Evolutionary conservation across 2,113 vertebrate species (phyloP).

Genomic region (Nycticryphes semicollaris): DNA sequence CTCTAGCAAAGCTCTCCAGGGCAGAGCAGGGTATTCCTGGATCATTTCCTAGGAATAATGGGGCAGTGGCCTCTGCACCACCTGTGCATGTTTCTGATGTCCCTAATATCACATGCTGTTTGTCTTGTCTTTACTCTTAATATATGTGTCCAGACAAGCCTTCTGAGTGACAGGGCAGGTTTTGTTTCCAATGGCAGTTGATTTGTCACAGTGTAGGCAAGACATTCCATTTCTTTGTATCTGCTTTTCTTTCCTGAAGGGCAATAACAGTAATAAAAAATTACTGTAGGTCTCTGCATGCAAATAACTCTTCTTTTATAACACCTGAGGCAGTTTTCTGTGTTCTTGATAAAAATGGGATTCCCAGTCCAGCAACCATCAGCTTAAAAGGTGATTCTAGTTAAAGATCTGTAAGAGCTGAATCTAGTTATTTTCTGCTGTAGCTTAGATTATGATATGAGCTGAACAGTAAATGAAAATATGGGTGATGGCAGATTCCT

Average conservation of each 20-base stretch:
- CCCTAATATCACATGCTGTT: neutral
- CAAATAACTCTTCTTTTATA: neutral
- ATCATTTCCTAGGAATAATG: neutral
- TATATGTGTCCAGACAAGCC: neutral
- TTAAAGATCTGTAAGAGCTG: neutral
- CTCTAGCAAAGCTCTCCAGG: neutral
- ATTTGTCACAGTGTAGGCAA: neutral
- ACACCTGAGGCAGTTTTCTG: neutral
- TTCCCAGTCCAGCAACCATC: neutral
- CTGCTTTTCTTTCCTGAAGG: neutral
- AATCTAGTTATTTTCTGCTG: neutral
- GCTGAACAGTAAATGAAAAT: neutral
- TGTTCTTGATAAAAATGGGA: neutral
- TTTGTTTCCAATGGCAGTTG: neutral
- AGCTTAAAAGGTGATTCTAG: neutral
- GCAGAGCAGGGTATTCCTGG: neutral
- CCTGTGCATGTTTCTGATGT: neutral
- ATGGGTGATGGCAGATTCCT: neutral
- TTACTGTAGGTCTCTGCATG: neutral
- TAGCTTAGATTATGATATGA: neutral
- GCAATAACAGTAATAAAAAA: neutral
- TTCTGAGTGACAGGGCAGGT: neutral
- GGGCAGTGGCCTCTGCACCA: neutral
- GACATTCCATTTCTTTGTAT: neutral
- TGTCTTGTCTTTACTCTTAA: neutral